phyloP scores from a whole-genome alignment of 2,113 vertebrate species.

The Eurystomus gularis region DNA sequence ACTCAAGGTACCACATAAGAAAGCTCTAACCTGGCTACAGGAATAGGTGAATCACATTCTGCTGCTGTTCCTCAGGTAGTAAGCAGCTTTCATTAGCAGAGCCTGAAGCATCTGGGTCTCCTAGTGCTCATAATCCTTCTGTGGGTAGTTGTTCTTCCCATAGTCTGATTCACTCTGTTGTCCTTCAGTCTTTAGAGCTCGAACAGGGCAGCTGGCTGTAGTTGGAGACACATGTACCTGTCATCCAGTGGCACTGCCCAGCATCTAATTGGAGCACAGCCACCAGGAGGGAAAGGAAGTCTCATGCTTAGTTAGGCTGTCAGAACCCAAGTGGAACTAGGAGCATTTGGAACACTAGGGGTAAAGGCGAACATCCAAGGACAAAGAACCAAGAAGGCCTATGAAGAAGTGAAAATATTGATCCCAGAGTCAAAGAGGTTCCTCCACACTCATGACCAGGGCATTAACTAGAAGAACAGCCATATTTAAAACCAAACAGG shows the following conservation, averaged over 20 bases:
- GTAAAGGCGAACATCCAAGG: background rate
- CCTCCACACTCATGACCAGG: background rate
- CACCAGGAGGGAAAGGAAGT: background rate
- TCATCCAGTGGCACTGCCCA: background rate
- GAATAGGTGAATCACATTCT: background rate
- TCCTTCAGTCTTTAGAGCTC: background rate
- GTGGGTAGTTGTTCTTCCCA: background rate
- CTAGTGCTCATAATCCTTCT: background rate
- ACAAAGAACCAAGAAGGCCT: background rate
- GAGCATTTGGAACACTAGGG: background rate
- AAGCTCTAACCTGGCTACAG: background rate
- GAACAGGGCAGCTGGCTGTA: background rate
- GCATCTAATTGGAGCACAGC: background rate
- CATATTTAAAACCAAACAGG: background rate
- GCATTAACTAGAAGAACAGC: background rate
- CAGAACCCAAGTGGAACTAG: background rate
- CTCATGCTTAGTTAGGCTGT: background rate
- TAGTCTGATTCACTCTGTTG: background rate
- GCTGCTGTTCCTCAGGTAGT: background rate
- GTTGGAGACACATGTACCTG: background rate
- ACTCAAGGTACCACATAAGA: background rate
- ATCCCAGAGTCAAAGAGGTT: background rate
- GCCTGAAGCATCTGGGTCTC: background rate
- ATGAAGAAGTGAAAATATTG: background rate
- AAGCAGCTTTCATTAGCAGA: background rate